phyloP scores from a whole-genome alignment of 2,888 invertebrate species.

The Sthenelais limicola region DNA sequence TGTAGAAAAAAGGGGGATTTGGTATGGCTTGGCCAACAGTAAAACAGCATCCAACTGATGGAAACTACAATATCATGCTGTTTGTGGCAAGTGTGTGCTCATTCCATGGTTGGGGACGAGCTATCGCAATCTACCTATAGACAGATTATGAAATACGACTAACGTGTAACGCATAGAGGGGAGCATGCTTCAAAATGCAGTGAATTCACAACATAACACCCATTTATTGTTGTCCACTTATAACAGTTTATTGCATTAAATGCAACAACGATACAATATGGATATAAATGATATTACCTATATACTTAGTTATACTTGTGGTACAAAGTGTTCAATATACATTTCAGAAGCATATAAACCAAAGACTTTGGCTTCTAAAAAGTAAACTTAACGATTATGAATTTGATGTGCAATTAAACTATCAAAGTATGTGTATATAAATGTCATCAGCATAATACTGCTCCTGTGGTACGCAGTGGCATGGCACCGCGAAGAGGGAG shows the following conservation, averaged over 20 bases:
- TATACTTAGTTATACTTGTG: constrained; percentile 35
- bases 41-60: constrained; percentile 37
- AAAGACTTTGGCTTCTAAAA: constrained; percentile 40
- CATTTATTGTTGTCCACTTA: constrained; percentile 41
- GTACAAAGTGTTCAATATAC: constrained; percentile 43
- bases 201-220: constrained; percentile 40
- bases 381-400: constrained; percentile 28
- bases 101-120: constrained; percentile 36
- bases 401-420: constrained; percentile 26
- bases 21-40: constrained; percentile 34
- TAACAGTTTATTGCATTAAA: constrained; percentile 45
- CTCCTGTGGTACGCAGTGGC: background rate
- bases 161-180: constrained; percentile 22
- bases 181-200: constrained; percentile 39
- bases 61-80: constrained; percentile 34
- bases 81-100: constrained; percentile 31
- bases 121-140: constrained; percentile 30
- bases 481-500: background rate
- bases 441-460: constrained; percentile 25
- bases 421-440: constrained; percentile 36
- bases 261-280: constrained; percentile 44
- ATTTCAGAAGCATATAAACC: constrained; percentile 37
- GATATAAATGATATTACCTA: constrained; percentile 44
- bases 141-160: constrained; percentile 37
- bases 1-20: constrained; percentile 8